phyloP scores from a whole-genome alignment of 2,113 vertebrate species.

The Phrynocephalus versicolor region DNA sequence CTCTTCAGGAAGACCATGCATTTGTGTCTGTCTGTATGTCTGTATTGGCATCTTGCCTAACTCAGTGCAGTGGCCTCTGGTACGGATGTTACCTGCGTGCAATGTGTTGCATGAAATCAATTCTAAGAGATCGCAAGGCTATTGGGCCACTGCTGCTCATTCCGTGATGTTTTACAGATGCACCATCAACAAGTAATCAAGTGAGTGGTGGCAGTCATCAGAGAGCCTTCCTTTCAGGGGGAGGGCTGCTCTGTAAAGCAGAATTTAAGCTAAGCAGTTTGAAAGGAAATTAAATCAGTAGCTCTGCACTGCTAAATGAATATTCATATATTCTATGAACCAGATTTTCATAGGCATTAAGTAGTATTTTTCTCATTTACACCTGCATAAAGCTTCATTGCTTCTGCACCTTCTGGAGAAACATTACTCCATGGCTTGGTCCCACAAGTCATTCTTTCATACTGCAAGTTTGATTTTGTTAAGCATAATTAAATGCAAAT shows the following conservation, averaged over 20 bases:
- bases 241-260: background rate
- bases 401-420: background rate
- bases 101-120: too few relatives aligned
- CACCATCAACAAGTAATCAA: background rate
- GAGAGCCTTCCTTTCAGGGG: background rate
- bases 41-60: too few relatives aligned
- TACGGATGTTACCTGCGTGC: too few relatives aligned
- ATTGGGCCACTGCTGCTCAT: too few relatives aligned
- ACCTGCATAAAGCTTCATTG: background rate
- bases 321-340: slow-evolving; percentile 23
- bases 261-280: background rate
- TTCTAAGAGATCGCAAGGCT: too few relatives aligned
- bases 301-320: slow-evolving; percentile 32
- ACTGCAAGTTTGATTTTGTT: slow-evolving; percentile 28
- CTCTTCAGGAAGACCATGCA: background rate
- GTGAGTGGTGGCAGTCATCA: background rate
- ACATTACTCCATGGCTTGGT: background rate
- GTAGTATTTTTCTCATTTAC: background rate
- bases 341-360: background rate
- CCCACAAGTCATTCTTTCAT: slow-evolving; percentile 3
- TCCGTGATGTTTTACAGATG: background rate
- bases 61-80: too few relatives aligned
- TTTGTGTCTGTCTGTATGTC: background rate
- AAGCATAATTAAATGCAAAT: slow-evolving; percentile 61
- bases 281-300: slow-evolving; percentile 46